Evolutionary conservation across 2,113 vertebrate genomes (phyloP), one percentile per base, ranked within the genome.

Genomic region (Charadrius vociferus): DNA sequence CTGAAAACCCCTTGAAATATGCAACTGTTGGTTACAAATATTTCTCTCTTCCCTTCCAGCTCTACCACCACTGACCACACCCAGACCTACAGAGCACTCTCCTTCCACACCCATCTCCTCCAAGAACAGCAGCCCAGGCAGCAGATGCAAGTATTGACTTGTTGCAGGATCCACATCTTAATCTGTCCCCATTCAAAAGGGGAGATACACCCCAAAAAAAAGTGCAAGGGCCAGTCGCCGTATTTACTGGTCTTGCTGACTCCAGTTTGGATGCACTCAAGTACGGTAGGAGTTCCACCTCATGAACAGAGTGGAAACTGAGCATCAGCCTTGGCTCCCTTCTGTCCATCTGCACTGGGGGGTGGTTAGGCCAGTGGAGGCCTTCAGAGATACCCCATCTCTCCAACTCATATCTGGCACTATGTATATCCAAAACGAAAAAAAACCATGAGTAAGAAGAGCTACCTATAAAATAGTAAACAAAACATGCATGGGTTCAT

Each of bases 271-370:
- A 53, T 15, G 11, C 66, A 29, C 32, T 66, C 52, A 49, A 49
- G 56, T 22, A 45, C 7, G 36, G 41, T 16, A 70, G 29, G 45
- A 75, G n/a, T 86, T 58, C 47, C 32, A 81, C 22, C 37, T 66
- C 50, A 37, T 49, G 24, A 68, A 66, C 34, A 49, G 30, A 41
- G n/a, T 49, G 36, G 39, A 80, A 77, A 87, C 4, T 14, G 41
- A 20, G 22, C 30, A n/a, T 53, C 30, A 65, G 0, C 9, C 26
- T 14, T 41, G 23, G 3, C n/a, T 86, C 18, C 26, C 26, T 77
- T 83, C 53, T 94, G 32, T 30, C 52, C 1, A 0, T 39, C 41
- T 50, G 27, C 36, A 23, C 1, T 0, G 0, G 7, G 16, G 14
- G 13, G 6, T 73, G 36, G 32, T 67, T n/a, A 68, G 37, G 59